Base-by-base conservation (phyloP, 2,113 vertebrate species). In the Beaufortia kweichowensis region DNA sequence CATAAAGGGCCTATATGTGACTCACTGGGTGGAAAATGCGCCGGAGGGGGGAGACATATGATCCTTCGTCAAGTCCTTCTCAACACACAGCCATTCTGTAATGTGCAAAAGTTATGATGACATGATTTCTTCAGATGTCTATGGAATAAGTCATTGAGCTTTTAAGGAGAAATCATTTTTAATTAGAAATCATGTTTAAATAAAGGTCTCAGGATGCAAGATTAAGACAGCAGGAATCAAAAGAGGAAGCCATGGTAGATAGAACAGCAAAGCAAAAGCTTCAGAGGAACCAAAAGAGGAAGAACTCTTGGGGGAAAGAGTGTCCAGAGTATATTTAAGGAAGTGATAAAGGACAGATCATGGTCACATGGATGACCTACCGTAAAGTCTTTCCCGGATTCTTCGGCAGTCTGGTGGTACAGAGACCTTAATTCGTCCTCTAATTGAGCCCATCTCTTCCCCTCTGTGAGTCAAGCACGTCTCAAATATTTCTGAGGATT, bases 381-480 rank as follows among this genome's bases (percentile, higher is more conserved):
- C 94, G 0, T 95, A 94, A 85, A 91, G 87, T 82, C 91, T 92
- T 74, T 91, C 88, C 0, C 91, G 88, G 0, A 83, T 92, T 74
- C 81, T 80, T 33, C 82, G 53, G 6, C 86, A 84, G 56, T 91
- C 92, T 46, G 87, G 89, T 35, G 93, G 93, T 33, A 92, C 89
- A 0, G 88, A 89, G 3, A 94, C 86, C 24, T 87, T 87, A 83
- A 95, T 85, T 56, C 92, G 84, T 41, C 94, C 95, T 0, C 93
- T 88, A 29, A 96, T 90, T 50, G 93, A 95, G 28, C 95, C 95
- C 24, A 94, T 94, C 87, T 95, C 95, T 79, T 95, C 94, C 0
- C 94, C 95, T 0, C 92, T 89, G 86, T 95, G 95, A 78, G 87
- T 93, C 79, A 96, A 85, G 85, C 92, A 95, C 0, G 92, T 93